These are phyloP conservation scores for Thunnus albacares DNA, from an alignment of 2,797 vertebrate genomes.

Conservation along the genomic window DNA sequence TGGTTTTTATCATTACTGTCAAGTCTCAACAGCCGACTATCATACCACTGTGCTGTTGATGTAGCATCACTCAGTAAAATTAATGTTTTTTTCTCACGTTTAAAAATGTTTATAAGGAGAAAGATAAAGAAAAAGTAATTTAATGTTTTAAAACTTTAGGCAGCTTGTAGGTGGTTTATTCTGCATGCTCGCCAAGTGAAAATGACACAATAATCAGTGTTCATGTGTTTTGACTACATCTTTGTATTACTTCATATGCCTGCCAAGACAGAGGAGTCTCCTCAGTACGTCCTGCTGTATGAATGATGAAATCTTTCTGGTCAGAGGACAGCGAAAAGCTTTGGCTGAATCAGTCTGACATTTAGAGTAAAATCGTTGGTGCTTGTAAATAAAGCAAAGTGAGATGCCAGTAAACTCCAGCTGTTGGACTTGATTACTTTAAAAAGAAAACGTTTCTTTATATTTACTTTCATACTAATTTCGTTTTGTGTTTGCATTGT, in stretches of 20 bases:
- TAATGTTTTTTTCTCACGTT: not conserved
- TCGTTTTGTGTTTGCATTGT: constrained; percentile 35
- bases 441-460: constrained; percentile 42
- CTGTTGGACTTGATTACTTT: constrained; percentile 13
- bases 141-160: not conserved
- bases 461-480: constrained; percentile 64
- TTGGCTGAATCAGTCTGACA: constrained; percentile 12
- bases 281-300: constrained; percentile 63
- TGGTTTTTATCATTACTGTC: not conserved
- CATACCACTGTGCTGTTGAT: constrained; percentile 4
- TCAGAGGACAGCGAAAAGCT: constrained; percentile 7
- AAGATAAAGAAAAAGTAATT: not conserved
- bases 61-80: not conserved
- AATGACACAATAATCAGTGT: constrained; percentile 1
- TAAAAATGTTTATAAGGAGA: not conserved
- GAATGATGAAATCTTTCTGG: constrained; percentile 6
- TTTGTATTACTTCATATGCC: constrained; percentile 10
- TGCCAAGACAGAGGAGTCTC: constrained; percentile 49
- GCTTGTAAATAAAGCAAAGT: constrained; percentile 55
- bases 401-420: constrained; percentile 51
- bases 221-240: constrained; percentile 13
- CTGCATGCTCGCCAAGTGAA: not conserved
- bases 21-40: constrained; percentile 4
- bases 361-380: constrained; percentile 41
- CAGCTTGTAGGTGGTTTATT: constrained; percentile 4